Evolutionary conservation across 2,797 vertebrate genomes (phyloP).

Genomic region (Hydrocynus forskahlii): DNA sequence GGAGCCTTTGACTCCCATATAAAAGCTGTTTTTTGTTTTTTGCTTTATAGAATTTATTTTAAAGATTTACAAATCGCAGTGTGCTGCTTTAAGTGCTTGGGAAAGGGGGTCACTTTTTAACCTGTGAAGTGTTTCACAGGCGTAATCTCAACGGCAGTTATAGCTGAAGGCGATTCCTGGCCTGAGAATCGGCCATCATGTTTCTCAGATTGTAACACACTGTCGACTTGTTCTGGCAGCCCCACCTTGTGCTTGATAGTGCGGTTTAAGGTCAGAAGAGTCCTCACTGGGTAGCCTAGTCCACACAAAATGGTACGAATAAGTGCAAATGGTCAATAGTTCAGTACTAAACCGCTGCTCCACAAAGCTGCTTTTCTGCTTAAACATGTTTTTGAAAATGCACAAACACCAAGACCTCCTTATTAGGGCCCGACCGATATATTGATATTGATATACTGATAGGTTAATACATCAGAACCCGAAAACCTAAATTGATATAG

Average conservation of each 20-base stretch:
- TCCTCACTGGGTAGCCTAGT: background rate
- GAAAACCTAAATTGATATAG: no score
- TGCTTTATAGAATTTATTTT: no score
- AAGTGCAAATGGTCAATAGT: conserved; percentile 11
- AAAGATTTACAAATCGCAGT: background rate
- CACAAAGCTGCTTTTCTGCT: background rate
- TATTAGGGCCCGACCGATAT: background rate
- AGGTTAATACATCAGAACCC: no score
- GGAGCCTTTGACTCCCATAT: conserved; percentile 24
- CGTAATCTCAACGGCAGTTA: conserved; percentile 46
- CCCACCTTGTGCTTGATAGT: conserved; percentile 34
- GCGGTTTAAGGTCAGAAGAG: background rate
- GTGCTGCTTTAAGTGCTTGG: conserved; percentile 47
- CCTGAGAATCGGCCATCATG: background rate
- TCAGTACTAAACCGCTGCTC: conserved; percentile 19
- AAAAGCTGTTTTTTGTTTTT: background rate
- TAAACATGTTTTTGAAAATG: background rate
- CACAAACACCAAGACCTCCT: conserved; percentile 26
- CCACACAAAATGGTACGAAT: background rate
- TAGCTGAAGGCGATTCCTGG: background rate
- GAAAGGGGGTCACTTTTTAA: background rate
- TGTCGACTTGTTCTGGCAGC: background rate
- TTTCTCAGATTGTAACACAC: background rate
- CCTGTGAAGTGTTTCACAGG: conserved; percentile 6
- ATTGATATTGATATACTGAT: background rate